A percentile compares a stretch with the other conserved stretches of the same genome.
phyloP scores from a whole-genome alignment of 1,140 invertebrate genomes.

The Ptiloglossa arizonensis region DNA sequence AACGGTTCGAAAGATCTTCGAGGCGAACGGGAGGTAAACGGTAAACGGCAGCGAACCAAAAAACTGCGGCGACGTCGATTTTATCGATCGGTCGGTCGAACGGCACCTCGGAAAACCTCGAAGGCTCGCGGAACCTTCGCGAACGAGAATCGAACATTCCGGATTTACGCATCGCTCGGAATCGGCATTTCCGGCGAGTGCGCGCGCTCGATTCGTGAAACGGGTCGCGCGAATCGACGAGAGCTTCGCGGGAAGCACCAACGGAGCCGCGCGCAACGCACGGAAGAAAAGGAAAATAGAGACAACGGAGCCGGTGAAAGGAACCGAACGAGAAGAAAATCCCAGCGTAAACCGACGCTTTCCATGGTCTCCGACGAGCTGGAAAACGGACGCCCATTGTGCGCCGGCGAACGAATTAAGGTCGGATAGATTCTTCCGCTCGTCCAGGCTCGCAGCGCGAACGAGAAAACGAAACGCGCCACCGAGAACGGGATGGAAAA shows the following conservation, averaged over 20 bases:
- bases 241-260: no score
- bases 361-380: constrained; percentile 37
- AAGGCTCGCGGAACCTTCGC: no score
- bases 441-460: neutral
- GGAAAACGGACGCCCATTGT: constrained; percentile 64
- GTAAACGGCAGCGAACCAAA: no score
- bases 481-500: neutral
- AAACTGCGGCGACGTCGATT: no score
- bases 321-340: constrained; percentile 47
- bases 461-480: neutral
- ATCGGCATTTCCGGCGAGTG: no score
- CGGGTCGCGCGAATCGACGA: neutral
- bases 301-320: constrained; percentile 25
- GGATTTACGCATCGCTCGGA: no score
- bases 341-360: constrained; percentile 42
- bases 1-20: no score
- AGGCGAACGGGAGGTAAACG: no score
- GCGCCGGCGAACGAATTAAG: constrained; percentile 62
- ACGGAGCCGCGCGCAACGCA: neutral
- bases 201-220: neutral
- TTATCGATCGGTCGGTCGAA: no score
- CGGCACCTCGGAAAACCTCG: no score
- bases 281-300: constrained; percentile 21
- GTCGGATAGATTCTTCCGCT: constrained; percentile 58
- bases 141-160: no score